Evolutionary conservation across 1,140 invertebrate genomes (phyloP), one percentile per base, ranked within the genome.

Genomic region (Cherax destructor): DNA sequence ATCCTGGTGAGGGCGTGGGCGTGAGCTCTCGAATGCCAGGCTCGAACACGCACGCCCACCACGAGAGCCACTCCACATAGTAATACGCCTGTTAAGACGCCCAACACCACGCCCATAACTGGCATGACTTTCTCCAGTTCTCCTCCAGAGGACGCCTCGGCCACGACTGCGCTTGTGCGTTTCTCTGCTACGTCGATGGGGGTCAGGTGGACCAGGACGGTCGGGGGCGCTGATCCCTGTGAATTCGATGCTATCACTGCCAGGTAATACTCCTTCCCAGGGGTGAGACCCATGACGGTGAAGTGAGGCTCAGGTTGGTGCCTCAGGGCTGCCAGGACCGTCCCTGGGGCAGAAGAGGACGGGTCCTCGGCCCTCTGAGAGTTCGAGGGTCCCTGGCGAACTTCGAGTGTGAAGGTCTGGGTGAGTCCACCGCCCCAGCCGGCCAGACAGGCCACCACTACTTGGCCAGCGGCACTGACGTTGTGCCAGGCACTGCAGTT

Each of bases 211-310:
- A 85, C 74, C 30, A 91, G 89, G 76, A 78, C 21, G 4, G 89
- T 91, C 49, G 89, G 89, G 7, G 72, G 41, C 16, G 89, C 89
- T 10, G 50, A n/a, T 4, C 89, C 89, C 30, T 91, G 89, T 18
- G 89, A 59, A 59, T 91, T 91, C 74, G 83, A 65, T 10, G 89
- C 83, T 50, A 85, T 83, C 0, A 91, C 83, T 3, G 83, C 83
- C 3, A 91, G 76, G 24, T 77, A 65, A 76, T 91, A 91, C 49
- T 91, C 89, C 9, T 50, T 95, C 49, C 96, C 96, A 0, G 96
- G 96, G 88, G 96, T 95, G 84, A 97, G 95, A 92, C 95, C 96
- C 94, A 96, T 95, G 89, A 97, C 95, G 86, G 96, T 95, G 94
- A 97, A 97, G 61, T 85, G 77, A 9, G 89, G 89, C 83, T 59